These are phyloP conservation scores for Heliconius himera DNA, from an alignment of 1,140 invertebrate species.

Conservation along the genomic window DNA sequence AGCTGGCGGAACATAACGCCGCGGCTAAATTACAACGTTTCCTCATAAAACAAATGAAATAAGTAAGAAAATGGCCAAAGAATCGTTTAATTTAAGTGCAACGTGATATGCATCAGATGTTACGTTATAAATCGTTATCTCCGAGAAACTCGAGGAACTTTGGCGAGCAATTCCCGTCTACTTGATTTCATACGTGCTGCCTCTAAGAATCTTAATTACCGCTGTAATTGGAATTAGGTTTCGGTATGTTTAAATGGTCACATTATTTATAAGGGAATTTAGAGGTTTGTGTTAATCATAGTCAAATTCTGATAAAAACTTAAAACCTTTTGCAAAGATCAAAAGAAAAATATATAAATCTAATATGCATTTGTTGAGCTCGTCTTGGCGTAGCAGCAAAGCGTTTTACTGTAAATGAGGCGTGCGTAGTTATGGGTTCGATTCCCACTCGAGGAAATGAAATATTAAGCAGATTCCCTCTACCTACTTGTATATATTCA, in stretches of 20 bases:
- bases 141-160: not conserved
- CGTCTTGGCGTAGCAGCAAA: not conserved
- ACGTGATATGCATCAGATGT: conserved; percentile 8
- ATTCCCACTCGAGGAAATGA: too few species aligned
- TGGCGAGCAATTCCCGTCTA: conserved; percentile 5
- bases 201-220: conserved; percentile 1
- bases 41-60: not conserved
- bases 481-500: too few species aligned
- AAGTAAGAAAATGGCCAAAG: not conserved
- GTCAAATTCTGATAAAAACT: not conserved
- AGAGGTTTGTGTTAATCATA: not conserved
- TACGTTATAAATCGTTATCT: conserved; percentile 12
- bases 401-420: too few species aligned
- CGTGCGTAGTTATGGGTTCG: too few species aligned
- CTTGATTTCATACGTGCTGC: conserved; percentile 11
- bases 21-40: not conserved
- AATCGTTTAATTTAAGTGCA: not conserved
- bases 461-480: too few species aligned
- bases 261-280: not conserved
- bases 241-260: not conserved
- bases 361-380: too few species aligned
- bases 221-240: not conserved
- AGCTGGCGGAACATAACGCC: too few species aligned
- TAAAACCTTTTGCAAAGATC: too few species aligned
- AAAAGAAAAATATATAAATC: not conserved